Conservation (phyloP, 2,797 vertebrate species). For the Rhinophrynus dorsalis region DNA sequence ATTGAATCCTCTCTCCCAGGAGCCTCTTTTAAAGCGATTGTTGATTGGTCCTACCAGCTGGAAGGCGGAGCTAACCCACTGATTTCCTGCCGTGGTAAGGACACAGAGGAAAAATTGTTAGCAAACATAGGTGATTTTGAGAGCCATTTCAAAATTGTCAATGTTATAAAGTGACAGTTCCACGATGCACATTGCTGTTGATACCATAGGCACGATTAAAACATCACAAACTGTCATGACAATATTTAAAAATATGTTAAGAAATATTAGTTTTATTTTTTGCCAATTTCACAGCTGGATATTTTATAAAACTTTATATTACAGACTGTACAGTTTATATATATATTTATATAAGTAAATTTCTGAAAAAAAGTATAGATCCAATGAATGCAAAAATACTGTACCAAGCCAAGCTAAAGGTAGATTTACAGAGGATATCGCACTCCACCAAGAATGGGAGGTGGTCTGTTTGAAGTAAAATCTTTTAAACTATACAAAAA, state of each 20-base stretch:
- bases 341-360: constrained; percentile 76
- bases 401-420: constrained; percentile 77
- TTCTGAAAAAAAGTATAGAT: constrained; percentile 78
- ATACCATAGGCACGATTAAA: not conserved
- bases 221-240: constrained; percentile 21
- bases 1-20: too few relatives aligned
- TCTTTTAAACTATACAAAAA: constrained; percentile 85
- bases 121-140: too few relatives aligned
- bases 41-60: too few relatives aligned
- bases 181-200: too few relatives aligned
- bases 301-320: constrained; percentile 86
- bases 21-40: too few relatives aligned
- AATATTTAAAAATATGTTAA: constrained; percentile 69
- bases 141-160: too few relatives aligned
- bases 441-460: constrained; percentile 67
- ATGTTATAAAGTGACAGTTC: too few relatives aligned
- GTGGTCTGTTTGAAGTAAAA: constrained; percentile 77
- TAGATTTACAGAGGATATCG: constrained; percentile 75
- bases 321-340: constrained; percentile 86
- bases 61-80: too few relatives aligned
- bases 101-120: too few relatives aligned
- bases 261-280: constrained; percentile 88
- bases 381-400: constrained; percentile 86
- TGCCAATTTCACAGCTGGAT: constrained; percentile 85
- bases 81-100: too few relatives aligned